Percentiles rank a stretch among this genome's conserved stretches.
phyloP scores from a whole-genome alignment of 2,888 invertebrate genomes.

The Erebia ligea region DNA sequence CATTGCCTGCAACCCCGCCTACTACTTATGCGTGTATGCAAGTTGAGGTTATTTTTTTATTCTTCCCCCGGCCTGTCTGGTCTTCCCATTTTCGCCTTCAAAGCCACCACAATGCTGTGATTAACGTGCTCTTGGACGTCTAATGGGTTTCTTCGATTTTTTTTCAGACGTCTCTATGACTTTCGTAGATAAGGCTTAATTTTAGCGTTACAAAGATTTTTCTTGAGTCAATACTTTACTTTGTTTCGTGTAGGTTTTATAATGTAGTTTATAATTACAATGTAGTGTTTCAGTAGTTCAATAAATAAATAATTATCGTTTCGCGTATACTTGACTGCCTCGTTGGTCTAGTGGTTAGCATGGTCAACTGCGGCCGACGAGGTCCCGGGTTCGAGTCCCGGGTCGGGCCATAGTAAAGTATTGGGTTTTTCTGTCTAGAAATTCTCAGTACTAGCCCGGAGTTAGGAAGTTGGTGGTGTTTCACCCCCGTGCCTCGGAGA shows the following conservation, averaged over 20 bases:
- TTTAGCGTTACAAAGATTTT: background rate
- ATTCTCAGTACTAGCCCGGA: too few relatives aligned
- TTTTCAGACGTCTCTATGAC: conserved; percentile 36
- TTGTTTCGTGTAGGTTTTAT: background rate
- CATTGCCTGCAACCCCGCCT: conserved; percentile 44
- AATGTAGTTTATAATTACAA: too few relatives aligned
- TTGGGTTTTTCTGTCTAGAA: too few relatives aligned
- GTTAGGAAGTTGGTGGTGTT: too few relatives aligned
- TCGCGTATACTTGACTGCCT: too few relatives aligned
- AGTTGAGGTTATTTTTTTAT: conserved; percentile 73
- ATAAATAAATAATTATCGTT: too few relatives aligned
- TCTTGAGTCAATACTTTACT: background rate
- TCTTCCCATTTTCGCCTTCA: conserved; percentile 73
- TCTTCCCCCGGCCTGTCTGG: conserved; percentile 76
- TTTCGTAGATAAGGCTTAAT: conserved; percentile 31
- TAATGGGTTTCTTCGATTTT: conserved; percentile 44
- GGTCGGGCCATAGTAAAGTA: too few relatives aligned
- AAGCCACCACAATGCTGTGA: conserved; percentile 70
- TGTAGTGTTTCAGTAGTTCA: too few relatives aligned
- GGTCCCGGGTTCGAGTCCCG: too few relatives aligned
- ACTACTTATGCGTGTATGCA: conserved; percentile 76
- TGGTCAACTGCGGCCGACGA: too few relatives aligned
- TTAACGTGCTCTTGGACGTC: conserved; percentile 56
- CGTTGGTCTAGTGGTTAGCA: too few relatives aligned
- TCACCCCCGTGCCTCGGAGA: too few relatives aligned